Evolutionary conservation across 1,140 invertebrate species (phyloP).

Genomic region (Ceratina australensis): DNA sequence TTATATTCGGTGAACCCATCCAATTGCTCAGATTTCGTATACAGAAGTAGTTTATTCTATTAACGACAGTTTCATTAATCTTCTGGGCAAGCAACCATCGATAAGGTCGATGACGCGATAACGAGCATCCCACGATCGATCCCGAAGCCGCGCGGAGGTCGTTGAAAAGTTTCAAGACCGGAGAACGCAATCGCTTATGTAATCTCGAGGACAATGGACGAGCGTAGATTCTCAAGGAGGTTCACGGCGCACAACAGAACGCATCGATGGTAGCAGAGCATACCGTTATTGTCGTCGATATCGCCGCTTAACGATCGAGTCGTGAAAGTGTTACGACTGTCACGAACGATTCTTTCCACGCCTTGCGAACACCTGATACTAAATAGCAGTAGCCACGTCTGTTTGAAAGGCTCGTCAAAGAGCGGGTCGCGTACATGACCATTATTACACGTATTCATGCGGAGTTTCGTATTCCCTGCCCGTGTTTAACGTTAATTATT

Average conservation of each 20-base stretch:
- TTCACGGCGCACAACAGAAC: constrained; percentile 14
- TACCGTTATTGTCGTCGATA: constrained; percentile 65
- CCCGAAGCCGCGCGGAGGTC: not conserved
- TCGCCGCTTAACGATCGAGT: constrained; percentile 57
- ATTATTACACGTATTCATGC: not conserved
- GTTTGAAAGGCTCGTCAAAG: constrained; percentile 2
- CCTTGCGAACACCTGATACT: not conserved
- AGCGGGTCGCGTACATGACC: not conserved
- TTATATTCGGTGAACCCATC: not conserved
- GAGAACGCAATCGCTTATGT: constrained; percentile 32
- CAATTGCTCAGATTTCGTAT: not conserved
- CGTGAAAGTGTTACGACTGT: constrained; percentile 59
- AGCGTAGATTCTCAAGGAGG: constrained; percentile 16
- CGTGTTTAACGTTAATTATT: constrained; percentile 53
- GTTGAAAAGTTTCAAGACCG: constrained; percentile 26
- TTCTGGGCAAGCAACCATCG: not conserved
- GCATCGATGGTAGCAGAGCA: constrained; percentile 35
- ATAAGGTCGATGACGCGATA: constrained; percentile 27
- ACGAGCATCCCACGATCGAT: constrained; percentile 17
- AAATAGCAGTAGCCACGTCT: not conserved
- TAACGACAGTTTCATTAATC: not conserved
- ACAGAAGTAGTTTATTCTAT: not conserved
- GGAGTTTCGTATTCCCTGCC: constrained; percentile 31
- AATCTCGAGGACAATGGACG: constrained; percentile 47
- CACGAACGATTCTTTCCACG: constrained; percentile 29